Evolutionary conservation across 2,113 vertebrate species (phyloP).

Genomic region (Campylomormyrus tamandua): DNA sequence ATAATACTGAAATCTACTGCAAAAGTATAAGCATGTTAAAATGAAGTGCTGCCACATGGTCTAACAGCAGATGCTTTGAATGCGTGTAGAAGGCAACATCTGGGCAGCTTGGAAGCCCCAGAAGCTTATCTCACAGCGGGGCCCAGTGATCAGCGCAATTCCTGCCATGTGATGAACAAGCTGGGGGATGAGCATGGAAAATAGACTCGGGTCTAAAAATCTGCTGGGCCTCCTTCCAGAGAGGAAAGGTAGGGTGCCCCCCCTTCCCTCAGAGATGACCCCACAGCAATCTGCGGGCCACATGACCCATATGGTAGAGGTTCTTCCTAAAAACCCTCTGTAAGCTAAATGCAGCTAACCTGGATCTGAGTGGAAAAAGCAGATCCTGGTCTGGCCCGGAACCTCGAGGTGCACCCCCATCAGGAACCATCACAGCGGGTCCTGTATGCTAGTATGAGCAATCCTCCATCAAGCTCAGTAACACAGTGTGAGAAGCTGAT

Average conservation of each 20-base stretch:
- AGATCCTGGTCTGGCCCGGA: not conserved
- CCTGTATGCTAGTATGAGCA: not conserved
- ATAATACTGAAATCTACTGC: not conserved
- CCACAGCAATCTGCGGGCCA: too few species aligned
- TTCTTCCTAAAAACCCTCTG: not conserved
- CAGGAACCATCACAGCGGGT: not conserved
- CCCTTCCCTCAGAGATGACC: not conserved
- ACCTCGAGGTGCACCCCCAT: not conserved
- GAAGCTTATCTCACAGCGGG: not conserved
- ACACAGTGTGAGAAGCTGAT: conserved; percentile 44
- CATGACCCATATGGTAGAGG: not conserved
- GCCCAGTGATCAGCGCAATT: not conserved
- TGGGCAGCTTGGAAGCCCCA: not conserved
- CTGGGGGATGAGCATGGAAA: not conserved
- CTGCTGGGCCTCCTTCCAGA: not conserved
- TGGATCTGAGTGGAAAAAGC: not conserved
- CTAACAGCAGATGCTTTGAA: not conserved
- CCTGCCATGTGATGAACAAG: not conserved
- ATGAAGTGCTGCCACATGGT: not conserved
- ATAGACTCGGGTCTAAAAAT: not conserved
- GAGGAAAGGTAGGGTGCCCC: not conserved
- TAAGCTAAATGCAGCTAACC: not conserved
- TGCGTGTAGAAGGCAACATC: not conserved
- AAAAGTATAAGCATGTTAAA: not conserved
- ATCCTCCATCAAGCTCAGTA: conserved; percentile 41